Percentiles rank a stretch among this genome's conserved stretches.
phyloP scores from a whole-genome alignment of 1,140 invertebrate species.

The Pogonomyrmex californicus region DNA sequence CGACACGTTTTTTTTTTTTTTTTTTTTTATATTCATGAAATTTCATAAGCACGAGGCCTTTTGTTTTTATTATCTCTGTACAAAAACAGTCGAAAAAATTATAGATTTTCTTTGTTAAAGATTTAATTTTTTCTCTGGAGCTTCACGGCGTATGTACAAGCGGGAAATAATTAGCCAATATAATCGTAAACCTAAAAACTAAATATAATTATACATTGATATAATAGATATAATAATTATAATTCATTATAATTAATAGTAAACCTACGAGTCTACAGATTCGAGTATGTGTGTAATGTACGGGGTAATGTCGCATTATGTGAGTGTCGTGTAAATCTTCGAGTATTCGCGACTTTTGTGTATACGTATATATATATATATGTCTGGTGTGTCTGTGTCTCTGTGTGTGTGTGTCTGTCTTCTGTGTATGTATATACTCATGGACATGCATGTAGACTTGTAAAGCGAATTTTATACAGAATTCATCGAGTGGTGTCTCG shows the following conservation, averaged over 20 bases:
- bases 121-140: constrained; percentile 85
- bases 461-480: constrained; percentile 74
- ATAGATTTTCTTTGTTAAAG: constrained; percentile 86
- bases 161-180: constrained; percentile 83
- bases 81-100: constrained; percentile 87
- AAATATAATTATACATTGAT: constrained; percentile 86
- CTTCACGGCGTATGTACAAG: constrained; percentile 87
- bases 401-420: constrained; percentile 30
- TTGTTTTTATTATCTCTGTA: constrained; percentile 87
- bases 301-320: constrained; percentile 24
- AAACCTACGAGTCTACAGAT: constrained; percentile 82
- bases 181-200: constrained; percentile 82
- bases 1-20: constrained; percentile 49
- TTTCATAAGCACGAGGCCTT: constrained; percentile 87
- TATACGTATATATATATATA: background rate
- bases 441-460: constrained; percentile 61
- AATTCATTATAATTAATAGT: constrained; percentile 81
- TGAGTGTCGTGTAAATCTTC: constrained; percentile 46
- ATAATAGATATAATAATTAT: constrained; percentile 84
- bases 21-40: constrained; percentile 84
- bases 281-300: constrained; percentile 73
- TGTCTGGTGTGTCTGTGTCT: background rate
- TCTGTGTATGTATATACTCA: constrained; percentile 59
- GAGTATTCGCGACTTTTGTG: constrained; percentile 27
- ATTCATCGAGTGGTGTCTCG: constrained; percentile 68